Percentiles rank a stretch among this genome's conserved stretches.
Conservation (phyloP, 1,140 invertebrate genomes). For the Drosophila micromelanica region DNA sequence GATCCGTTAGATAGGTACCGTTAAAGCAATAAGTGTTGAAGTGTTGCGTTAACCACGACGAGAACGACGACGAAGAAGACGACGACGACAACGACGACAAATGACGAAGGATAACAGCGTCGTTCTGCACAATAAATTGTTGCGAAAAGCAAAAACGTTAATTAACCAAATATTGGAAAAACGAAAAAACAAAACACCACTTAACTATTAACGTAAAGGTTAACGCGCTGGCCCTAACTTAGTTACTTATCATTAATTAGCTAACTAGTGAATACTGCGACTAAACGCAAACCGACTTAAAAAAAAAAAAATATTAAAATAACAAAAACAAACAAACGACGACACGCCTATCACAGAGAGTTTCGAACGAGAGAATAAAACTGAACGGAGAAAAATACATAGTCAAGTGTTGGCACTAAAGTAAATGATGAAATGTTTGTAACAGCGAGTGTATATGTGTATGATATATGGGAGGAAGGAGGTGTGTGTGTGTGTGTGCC, state of each 20-base stretch:
- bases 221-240: background rate
- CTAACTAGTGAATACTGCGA: background rate
- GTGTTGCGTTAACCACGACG: slow-evolving; percentile 35
- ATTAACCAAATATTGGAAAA: slow-evolving; percentile 19
- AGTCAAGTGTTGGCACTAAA: slow-evolving; percentile 25
- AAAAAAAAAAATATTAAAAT: slow-evolving; percentile 10
- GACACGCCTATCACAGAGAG: slow-evolving; percentile 19
- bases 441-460: background rate
- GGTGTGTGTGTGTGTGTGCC: background rate
- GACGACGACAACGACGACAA: slow-evolving; percentile 42
- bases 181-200: background rate
- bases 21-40: slow-evolving; percentile 47
- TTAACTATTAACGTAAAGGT: background rate
- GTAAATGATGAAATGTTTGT: slow-evolving; percentile 38
- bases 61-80: slow-evolving; percentile 46
- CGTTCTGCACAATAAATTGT: slow-evolving; percentile 30
- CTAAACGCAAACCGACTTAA: slow-evolving; percentile 2
- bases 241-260: background rate
- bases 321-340: slow-evolving; percentile 12
- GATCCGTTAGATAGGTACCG: slow-evolving; percentile 41
- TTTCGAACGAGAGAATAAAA: slow-evolving; percentile 16
- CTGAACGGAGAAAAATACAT: slow-evolving; percentile 3
- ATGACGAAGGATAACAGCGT: slow-evolving; percentile 62
- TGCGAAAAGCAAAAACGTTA: slow-evolving; percentile 38
- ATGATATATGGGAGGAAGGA: background rate